Evolutionary conservation across 2,113 vertebrate species (phyloP).

Genomic region (Pseudorectes ferrugineus): DNA sequence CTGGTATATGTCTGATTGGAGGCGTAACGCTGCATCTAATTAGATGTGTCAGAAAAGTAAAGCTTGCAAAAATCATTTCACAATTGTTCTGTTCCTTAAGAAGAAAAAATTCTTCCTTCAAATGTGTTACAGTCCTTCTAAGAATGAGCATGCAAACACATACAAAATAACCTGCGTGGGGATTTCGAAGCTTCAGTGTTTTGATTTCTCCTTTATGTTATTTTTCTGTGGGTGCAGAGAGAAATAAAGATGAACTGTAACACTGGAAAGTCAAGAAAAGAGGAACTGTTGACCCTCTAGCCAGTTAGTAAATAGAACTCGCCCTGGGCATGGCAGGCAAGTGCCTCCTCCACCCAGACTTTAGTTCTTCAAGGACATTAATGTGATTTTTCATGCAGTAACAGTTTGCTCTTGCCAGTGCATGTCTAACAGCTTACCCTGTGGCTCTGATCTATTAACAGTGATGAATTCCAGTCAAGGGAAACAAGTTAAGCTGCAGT

Average conservation of each 20-base stretch:
- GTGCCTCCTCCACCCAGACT: background rate
- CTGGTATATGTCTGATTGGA: background rate
- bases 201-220: background rate
- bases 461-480: conserved; percentile 12
- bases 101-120: background rate
- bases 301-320: background rate
- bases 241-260: background rate
- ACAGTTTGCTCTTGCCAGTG: conserved; percentile 16
- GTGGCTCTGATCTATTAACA: conserved; percentile 31
- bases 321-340: background rate
- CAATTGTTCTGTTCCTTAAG: background rate
- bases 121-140: background rate
- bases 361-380: conserved; percentile 9
- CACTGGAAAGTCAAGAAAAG: background rate
- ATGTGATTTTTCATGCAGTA: conserved; percentile 28
- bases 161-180: background rate
- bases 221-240: background rate
- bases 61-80: conserved; percentile 4
- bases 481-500: conserved; percentile 11
- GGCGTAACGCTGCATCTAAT: background rate
- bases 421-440: conserved; percentile 23
- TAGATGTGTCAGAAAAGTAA: background rate
- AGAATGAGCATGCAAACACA: background rate
- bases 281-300: background rate
- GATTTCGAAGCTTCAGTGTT: background rate